Percentiles rank a stretch among this genome's conserved stretches.
Evolutionary conservation across 2,888 invertebrate species (phyloP).

Genomic region (Hydraecia micacea): DNA sequence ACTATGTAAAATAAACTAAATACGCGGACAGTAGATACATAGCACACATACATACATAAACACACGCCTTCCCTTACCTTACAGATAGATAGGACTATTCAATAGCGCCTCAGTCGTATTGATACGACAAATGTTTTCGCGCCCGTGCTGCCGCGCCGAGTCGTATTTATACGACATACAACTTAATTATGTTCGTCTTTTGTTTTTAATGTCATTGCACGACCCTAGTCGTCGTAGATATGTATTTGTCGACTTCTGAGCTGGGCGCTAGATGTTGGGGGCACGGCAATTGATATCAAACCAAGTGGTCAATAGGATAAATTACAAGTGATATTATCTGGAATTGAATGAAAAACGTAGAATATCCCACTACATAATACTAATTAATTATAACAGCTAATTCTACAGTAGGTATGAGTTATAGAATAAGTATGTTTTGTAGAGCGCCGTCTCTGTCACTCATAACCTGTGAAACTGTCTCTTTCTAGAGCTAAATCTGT

Average conservation of each 20-base stretch:
- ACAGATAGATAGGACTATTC: neutral
- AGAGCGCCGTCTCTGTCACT: neutral
- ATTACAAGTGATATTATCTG: constrained; percentile 28
- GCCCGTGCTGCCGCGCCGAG: too few relatives aligned
- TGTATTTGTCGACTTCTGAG: neutral
- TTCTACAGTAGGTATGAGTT: neutral
- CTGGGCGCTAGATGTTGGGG: too few relatives aligned
- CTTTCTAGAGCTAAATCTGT: neutral
- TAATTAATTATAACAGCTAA: neutral
- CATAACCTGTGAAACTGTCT: neutral
- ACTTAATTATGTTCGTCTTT: too few relatives aligned
- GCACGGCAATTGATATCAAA: neutral
- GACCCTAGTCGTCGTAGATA: too few relatives aligned
- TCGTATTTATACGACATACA: too few relatives aligned
- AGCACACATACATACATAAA: neutral
- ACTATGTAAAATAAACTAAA: neutral
- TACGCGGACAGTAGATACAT: neutral
- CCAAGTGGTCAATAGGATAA: neutral
- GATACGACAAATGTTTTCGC: neutral
- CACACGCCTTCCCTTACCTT: neutral
- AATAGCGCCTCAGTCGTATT: too few relatives aligned
- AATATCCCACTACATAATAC: neutral
- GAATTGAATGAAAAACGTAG: constrained; percentile 23
- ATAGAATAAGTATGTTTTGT: neutral
- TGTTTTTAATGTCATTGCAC: too few relatives aligned